A percentile compares a stretch with the other conserved stretches of the same genome.
These are phyloP conservation scores for Cryptomyrus ogoouensis DNA, from an alignment of 2,113 vertebrate genomes.

Conservation along the genomic window DNA sequence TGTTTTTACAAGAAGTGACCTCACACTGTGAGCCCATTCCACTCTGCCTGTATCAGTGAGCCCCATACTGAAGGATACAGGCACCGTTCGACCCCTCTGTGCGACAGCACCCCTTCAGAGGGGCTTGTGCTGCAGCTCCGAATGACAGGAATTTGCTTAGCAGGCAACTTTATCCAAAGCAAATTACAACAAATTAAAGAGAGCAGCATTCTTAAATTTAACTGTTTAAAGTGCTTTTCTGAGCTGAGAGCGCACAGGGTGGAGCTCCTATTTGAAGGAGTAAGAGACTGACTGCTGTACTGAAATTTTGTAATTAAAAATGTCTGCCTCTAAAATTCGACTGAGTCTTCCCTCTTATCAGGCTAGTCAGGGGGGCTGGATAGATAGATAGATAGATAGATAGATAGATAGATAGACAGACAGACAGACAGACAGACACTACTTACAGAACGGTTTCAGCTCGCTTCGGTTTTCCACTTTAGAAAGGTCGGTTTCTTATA, in stretches of 20 bases:
- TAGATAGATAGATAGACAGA: not conserved
- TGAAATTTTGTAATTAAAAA: not conserved
- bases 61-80: not conserved
- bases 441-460: no score
- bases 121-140: not conserved
- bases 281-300: not conserved
- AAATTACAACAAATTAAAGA: not conserved
- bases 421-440: no score
- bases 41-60: not conserved
- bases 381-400: not conserved
- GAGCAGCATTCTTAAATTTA: not conserved
- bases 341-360: not conserved
- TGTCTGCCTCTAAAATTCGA: not conserved
- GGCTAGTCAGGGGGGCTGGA: not conserved
- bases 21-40: not conserved
- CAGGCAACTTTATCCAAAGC: not conserved
- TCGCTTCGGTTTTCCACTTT: no score
- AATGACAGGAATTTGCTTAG: not conserved
- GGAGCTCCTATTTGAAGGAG: not conserved
- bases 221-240: not conserved
- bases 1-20: constrained; percentile 3
- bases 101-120: not conserved
- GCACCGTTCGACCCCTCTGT: not conserved
- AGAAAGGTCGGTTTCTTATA: no score
- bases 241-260: not conserved